Conservation (phyloP, 1,140 invertebrate species). For the Ladona fulva region DNA sequence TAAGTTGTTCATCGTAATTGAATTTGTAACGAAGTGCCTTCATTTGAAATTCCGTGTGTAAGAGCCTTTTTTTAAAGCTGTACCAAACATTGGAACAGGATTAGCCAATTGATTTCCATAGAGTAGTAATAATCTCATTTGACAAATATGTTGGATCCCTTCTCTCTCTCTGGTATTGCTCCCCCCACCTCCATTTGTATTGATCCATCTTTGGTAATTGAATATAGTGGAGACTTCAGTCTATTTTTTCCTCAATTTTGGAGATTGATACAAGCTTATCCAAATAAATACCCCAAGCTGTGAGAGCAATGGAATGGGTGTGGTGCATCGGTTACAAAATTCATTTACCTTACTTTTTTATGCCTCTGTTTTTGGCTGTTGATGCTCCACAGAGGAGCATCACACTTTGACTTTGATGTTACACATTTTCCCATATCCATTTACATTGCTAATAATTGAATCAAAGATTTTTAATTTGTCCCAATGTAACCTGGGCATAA, state of each 20-base stretch:
- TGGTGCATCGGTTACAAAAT: neutral
- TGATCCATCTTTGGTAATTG: conserved; percentile 9
- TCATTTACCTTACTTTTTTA: neutral
- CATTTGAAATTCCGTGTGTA: neutral
- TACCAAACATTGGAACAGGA: neutral
- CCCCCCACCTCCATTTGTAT: neutral
- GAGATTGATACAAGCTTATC: conserved; percentile 6
- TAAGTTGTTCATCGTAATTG: conserved; percentile 1
- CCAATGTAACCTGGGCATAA: no score
- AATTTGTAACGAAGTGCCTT: conserved; percentile 6
- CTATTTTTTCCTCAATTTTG: conserved; percentile 7
- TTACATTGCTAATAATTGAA: neutral
- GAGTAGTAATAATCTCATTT: conserved; percentile 7
- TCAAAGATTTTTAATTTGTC: neutral
- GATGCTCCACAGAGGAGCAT: neutral
- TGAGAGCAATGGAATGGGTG: neutral
- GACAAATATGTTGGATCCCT: neutral
- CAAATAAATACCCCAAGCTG: conserved; percentile 1
- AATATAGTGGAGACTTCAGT: neutral
- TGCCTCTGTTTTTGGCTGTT: neutral
- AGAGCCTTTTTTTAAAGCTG: neutral
- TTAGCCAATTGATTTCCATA: conserved; percentile 1
- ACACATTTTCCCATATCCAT: neutral
- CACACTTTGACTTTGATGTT: neutral
- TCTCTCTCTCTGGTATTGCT: neutral